phyloP scores from a whole-genome alignment of 92 coral and sea anemone species.

The Palythoa grandis region DNA sequence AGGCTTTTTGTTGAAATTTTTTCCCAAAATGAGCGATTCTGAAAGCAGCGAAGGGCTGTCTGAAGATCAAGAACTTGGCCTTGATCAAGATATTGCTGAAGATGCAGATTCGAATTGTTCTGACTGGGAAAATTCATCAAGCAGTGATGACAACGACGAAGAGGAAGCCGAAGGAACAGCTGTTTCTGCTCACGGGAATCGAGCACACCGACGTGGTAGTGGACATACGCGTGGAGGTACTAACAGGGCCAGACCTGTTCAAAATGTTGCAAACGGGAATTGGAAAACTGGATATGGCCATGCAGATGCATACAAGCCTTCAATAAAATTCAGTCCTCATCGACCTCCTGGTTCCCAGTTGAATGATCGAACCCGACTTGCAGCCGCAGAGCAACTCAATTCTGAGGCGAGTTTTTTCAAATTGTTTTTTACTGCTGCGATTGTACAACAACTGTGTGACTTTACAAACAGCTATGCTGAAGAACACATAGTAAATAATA shows the following conservation, averaged over 20 bases:
- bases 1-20: constrained; percentile 16
- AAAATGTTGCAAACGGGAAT: background rate
- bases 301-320: constrained; percentile 37
- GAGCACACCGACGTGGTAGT: constrained; percentile 7
- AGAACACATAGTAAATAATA: constrained; percentile 22
- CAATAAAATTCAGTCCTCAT: constrained; percentile 24
- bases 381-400: constrained; percentile 24
- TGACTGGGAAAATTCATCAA: constrained; percentile 20
- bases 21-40: constrained; percentile 27
- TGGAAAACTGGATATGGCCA: constrained; percentile 31
- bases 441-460: constrained; percentile 41
- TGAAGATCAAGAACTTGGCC: constrained; percentile 42
- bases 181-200: constrained; percentile 25
- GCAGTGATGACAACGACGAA: constrained; percentile 14
- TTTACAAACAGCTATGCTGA: constrained; percentile 45
- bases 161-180: constrained; percentile 24
- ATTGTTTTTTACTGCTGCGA: constrained; percentile 22
- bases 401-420: constrained; percentile 38
- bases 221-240: constrained; percentile 6
- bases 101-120: constrained; percentile 24
- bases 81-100: constrained; percentile 42
- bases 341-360: constrained; percentile 45
- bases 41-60: constrained; percentile 38
- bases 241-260: constrained; percentile 19
- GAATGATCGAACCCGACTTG: constrained; percentile 43